Base-by-base conservation (phyloP, 2,888 invertebrate genomes). In the Drosophila vallismaia region DNA sequence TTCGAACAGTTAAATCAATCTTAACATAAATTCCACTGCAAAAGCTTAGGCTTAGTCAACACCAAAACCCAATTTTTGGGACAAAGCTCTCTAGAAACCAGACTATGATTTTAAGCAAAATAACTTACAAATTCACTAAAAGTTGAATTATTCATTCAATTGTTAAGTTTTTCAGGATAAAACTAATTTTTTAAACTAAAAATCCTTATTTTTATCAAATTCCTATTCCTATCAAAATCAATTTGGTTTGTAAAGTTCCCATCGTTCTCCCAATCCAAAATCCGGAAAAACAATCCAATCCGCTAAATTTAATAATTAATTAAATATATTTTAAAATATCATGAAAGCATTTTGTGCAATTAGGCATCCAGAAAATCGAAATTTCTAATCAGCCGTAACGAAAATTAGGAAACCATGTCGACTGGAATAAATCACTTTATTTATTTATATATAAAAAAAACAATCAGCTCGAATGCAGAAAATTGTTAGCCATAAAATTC, bases 51-150 rank as follows among this genome's bases (percentile, higher is more conserved):
- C 3, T 42, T 14, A 42, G 40, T 14, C n/a, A 9, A 8, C 19
- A 8, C 19, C 19, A 1, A 42, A 42, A 42, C 40, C 40, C 0
- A 1, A 7, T 33, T 42, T 3, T 42, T 42, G 40, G 40, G 79
- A 75, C 78, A 66, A 29, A 49, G 28, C 52, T 58, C 12, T n/a
- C 19, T n/a, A 8, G 9, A 42, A 42, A 19, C 19, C 19, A 19
- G 19, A 19, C 19, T 9, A 14, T 9, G 4, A 42, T 14, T 19
- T 42, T 8, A 8, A 42, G 2, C 4, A 0, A 1, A n/a, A 4
- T n/a, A 10, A 36, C 4, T n/a, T 33, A 33, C 2, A 36, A n/a
- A 36, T 36, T 2, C 19, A 3, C n/a, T 2, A 10, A 36, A n/a
- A 36, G 4, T n/a, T 6, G n/a, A n/a, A 36, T 10, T n/a, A 8